Evolutionary conservation across 2,797 vertebrate species (phyloP).

Genomic region (Lates japonicus): DNA sequence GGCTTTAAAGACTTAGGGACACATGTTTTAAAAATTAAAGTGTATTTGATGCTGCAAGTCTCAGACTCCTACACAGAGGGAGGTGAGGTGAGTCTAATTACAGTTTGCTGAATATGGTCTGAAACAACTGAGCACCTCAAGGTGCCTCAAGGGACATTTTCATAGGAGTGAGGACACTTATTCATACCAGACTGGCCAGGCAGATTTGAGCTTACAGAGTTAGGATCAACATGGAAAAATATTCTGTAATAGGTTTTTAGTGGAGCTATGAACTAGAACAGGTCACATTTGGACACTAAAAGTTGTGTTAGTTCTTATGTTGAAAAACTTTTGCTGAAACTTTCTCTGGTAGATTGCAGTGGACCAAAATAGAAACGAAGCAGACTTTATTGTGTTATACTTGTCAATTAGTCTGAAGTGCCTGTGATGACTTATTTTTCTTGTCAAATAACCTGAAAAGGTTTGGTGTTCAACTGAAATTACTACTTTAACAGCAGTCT

Average conservation of each 20-base stretch:
- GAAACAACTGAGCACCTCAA: conserved; percentile 1
- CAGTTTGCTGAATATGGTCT: not conserved
- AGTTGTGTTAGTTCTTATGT: not conserved
- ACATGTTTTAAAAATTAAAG: not conserved
- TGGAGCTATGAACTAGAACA: not conserved
- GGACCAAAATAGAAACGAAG: not conserved
- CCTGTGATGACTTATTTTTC: not conserved
- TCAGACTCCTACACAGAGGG: not conserved
- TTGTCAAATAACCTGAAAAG: not conserved
- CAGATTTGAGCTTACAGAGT: not conserved
- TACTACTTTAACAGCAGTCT: not conserved
- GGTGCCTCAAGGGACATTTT: conserved; percentile 8
- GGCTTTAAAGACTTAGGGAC: not conserved
- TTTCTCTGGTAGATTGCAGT: no score
- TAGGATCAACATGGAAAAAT: not conserved
- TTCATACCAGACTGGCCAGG: not conserved
- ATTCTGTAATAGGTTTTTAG: not conserved
- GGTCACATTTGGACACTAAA: not conserved
- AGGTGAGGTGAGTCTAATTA: conserved; percentile 14
- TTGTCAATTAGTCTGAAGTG: not conserved
- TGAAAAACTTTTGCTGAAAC: not conserved
- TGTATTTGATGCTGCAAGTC: not conserved
- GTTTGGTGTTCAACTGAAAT: not conserved
- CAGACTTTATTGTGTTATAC: not conserved
- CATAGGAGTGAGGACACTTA: not conserved